A percentile compares a stretch with the other conserved stretches of the same genome.
phyloP scores from a whole-genome alignment of 35 echinoderm and acorn worm genomes.

The Eucidaris tribuloides region DNA sequence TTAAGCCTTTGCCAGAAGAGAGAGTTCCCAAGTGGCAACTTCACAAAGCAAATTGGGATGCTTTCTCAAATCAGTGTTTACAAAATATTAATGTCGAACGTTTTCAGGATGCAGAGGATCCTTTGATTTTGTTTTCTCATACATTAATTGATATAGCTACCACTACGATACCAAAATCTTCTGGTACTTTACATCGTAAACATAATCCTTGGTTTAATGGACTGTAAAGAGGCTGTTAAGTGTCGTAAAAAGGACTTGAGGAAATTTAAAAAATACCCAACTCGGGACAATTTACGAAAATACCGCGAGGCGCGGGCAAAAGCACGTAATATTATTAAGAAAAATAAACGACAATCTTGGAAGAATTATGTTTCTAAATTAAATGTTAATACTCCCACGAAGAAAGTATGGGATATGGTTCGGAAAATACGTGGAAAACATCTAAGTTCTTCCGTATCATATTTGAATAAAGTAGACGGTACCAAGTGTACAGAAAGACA shows the following conservation, averaged over 20 bases:
- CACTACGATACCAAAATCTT: neutral
- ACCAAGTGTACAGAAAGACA: neutral
- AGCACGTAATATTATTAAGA: conserved; percentile 18
- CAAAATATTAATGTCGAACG: neutral
- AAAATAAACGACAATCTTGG: conserved; percentile 1
- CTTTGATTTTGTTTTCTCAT: neutral
- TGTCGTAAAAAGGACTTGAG: neutral
- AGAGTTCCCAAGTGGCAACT: conserved; percentile 30
- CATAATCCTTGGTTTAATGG: conserved; percentile 18
- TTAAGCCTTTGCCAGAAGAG: conserved; percentile 1
- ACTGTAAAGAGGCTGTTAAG: neutral
- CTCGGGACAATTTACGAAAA: neutral
- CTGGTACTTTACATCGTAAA: conserved; percentile 3
- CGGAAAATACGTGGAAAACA: conserved; percentile 22
- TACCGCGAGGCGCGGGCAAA: conserved; percentile 11
- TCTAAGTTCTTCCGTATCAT: neutral
- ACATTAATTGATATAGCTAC: neutral
- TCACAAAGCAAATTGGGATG: conserved; percentile 5
- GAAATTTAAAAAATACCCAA: conserved; percentile 5
- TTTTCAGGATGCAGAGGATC: neutral
- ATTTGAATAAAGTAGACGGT: neutral
- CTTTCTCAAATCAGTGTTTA: neutral
- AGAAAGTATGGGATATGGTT: conserved; percentile 28
- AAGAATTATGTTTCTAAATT: neutral
- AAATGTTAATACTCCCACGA: neutral